Evolutionary conservation across 1,140 invertebrate species (phyloP).

Genomic region (Phymorhynchus buccinoides): DNA sequence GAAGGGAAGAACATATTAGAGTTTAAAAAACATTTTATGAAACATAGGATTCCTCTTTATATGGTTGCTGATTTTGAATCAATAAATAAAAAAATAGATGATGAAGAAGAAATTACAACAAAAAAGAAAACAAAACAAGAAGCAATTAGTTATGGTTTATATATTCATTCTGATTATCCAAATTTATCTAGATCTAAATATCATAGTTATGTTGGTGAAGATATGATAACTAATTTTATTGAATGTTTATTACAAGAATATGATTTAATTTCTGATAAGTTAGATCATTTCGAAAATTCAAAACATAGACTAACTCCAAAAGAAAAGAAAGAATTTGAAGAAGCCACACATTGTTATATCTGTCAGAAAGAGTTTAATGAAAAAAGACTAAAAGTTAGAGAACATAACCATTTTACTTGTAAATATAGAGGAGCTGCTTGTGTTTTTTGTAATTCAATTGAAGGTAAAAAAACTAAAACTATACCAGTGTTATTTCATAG

Average conservation of each 20-base stretch:
- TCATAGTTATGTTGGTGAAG: slow-evolving; percentile 15
- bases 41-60: slow-evolving; percentile 35
- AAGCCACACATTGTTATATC: neutral
- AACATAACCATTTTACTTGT: neutral
- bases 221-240: slow-evolving; percentile 19
- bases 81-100: slow-evolving; percentile 32
- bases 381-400: slow-evolving; percentile 18
- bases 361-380: neutral
- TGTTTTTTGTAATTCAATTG: slow-evolving; percentile 30
- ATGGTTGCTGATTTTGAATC: slow-evolving; percentile 52
- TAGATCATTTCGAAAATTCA: no score
- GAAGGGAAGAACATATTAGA: slow-evolving; percentile 35
- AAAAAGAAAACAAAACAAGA: slow-evolving; percentile 21
- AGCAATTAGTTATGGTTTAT: slow-evolving; percentile 40
- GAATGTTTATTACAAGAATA: neutral
- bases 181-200: slow-evolving; percentile 14
- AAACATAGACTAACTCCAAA: slow-evolving; percentile 18
- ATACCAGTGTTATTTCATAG: slow-evolving; percentile 11
- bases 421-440: neutral
- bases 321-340: slow-evolving; percentile 26
- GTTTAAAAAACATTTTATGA: slow-evolving; percentile 35
- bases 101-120: slow-evolving; percentile 39
- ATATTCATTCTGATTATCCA: slow-evolving; percentile 32
- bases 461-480: slow-evolving; percentile 32
- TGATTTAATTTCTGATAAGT: no score